Percentiles rank a stretch among this genome's conserved stretches.
Conservation (phyloP, 2,888 invertebrate species). For the Octonoba sinensis region DNA sequence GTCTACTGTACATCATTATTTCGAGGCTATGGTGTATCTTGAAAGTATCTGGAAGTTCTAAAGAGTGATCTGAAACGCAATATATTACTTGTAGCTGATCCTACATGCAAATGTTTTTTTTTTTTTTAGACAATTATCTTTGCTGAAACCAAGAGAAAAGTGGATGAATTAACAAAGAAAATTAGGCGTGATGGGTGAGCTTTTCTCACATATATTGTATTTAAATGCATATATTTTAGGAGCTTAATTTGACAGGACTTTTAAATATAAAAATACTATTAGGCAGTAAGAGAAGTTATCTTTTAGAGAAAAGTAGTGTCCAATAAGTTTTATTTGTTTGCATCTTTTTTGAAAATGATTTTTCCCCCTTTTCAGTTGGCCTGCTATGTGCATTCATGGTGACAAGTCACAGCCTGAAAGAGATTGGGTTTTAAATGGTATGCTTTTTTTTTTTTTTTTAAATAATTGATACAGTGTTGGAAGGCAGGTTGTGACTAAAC, state of each 20-base stretch:
- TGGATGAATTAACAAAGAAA: slow-evolving; percentile 86
- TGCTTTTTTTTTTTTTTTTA: not conserved
- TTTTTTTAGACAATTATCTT: slow-evolving; percentile 85
- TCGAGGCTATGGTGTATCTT: not conserved
- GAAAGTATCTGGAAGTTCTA: no score
- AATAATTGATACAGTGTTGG: no score
- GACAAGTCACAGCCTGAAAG: slow-evolving; percentile 75
- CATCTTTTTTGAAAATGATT: not conserved
- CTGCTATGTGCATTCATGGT: slow-evolving; percentile 75
- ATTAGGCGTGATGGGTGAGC: slow-evolving; percentile 82
- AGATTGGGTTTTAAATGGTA: slow-evolving; percentile 74
- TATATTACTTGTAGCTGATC: no score
- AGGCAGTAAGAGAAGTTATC: no score
- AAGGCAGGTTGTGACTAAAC: no score
- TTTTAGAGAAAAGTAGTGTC: no score
- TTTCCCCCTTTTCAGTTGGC: slow-evolving; percentile 69
- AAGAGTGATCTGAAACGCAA: no score
- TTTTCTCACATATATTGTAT: not conserved
- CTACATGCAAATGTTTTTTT: not conserved
- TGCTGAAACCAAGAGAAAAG: slow-evolving; percentile 97
- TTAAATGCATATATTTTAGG: no score
- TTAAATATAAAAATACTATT: no score
- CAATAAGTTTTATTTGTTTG: no score
- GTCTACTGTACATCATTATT: not conserved
- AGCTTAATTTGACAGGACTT: no score